These are phyloP conservation scores for Coreoperca whiteheadi DNA, from an alignment of 2,113 vertebrate genomes.

Conservation along the genomic window DNA sequence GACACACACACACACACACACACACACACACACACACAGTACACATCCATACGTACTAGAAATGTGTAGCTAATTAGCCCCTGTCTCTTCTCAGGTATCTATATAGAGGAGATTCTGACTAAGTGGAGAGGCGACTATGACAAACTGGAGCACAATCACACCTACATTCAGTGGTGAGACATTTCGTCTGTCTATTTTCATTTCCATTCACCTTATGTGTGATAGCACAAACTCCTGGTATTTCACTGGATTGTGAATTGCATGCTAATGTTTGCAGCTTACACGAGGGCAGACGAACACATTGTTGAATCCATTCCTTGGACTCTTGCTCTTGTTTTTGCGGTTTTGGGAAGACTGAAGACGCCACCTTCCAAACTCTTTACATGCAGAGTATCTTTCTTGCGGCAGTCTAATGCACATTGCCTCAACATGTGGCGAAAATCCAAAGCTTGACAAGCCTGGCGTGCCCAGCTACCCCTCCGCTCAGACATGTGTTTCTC, in stretches of 20 bases:
- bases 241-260: background rate
- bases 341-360: no score
- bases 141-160: conserved; percentile 98
- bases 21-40: conserved; percentile 18
- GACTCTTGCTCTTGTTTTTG: no score
- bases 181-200: background rate
- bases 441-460: no score
- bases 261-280: background rate
- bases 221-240: background rate
- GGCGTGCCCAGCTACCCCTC: no score
- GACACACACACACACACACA: conserved; percentile 20
- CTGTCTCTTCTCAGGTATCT: conserved; percentile 88
- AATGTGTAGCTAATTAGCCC: conserved; percentile 11
- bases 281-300: no score
- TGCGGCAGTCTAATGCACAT: no score
- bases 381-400: no score
- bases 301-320: no score
- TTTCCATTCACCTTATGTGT: background rate
- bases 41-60: background rate
- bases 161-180: conserved; percentile 98
- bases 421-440: no score
- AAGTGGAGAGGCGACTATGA: conserved; percentile 98
- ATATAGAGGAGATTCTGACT: conserved; percentile 96
- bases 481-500: no score
- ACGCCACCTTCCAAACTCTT: no score